Base-by-base conservation (phyloP, 37 sponge, comb jelly and placozoan species). In the Tethya wilhelma region DNA sequence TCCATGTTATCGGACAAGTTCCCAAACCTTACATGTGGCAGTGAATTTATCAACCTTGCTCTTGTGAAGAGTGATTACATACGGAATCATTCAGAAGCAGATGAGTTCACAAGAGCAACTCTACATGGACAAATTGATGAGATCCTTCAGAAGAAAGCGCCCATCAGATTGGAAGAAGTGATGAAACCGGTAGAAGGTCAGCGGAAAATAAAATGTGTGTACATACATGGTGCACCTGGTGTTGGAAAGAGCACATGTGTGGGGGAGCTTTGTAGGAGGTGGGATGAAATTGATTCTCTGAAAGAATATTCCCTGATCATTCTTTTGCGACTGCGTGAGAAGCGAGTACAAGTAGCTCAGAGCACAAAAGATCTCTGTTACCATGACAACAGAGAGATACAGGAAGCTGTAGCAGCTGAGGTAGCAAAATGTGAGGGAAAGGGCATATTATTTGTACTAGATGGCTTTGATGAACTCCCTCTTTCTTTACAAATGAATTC, bases 391-490 rank as follows among this genome's bases (percentile, higher is more conserved):
- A 5, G 3, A 22, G 37, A 25, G 3, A 1, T 44, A 6, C 36
- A 26, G 11, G 28, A 28, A 12, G 14, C 22, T 0, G 82, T 81
- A 36, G 33, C 19, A 1, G 36, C 42, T 6, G 46, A 72, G 34
- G 0, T 67, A 7, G 4, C 25, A 0, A 32, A 28, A 6, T 63
- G 28, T 1, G n/a, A 72, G 32, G 82, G 82, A 30, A 31, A 56
- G 9, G 53, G 53, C 9, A 17, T 71, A 4, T 44, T 81, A 32
- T 38, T 81, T 3, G 43, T 81, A 11, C 49, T 81, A 23, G 82
- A 81, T 44, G 82, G 82, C 34, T 72, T 72, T 58, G 82, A 81
- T 44, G 82, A 81, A 36, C 38, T 81, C n/a, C 67, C 79, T 11
- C 8, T 36, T 34, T 1, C 33, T 2, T 14, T 38, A 2, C 46